Base-by-base conservation (phyloP, 2,888 invertebrate species). In the Thelaira solivaga region DNA sequence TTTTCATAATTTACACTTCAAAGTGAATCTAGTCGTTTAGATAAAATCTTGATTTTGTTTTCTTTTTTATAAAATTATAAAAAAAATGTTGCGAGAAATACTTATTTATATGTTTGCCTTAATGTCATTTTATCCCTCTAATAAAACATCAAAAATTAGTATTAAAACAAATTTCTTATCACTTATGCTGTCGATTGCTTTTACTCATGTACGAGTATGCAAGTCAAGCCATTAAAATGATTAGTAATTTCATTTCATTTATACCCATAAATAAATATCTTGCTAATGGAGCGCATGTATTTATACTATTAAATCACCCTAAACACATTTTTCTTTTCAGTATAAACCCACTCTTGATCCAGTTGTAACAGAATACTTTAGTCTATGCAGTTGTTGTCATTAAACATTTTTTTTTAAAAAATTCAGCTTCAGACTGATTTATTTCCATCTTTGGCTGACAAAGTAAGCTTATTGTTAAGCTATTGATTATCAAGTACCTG, bases 121-220 rank as follows among this genome's bases (percentile, higher is more conserved):
- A 26, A 49, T 45, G 18, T 34, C 22, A 18, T 36, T 34, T 77
- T 74, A 78, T 78, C 74, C n/a, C n/a, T 69, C 20, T 8, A 8
- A 13, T n/a, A n/a, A 22, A 69, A 39, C 59, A 78, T 75, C 78
- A 49, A 47, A 69, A 71, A 78, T 75, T 75, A 55, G 47, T 75
- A 61, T 78, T 41, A 34, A 43, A 26, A 55, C 26, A 59, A 41
- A 67, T 65, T 49, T 29, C 6, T 26, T 34, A 13, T 13, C 51
- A 22, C 20, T 13, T 29, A n/a, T n/a, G n/a, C n/a, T n/a, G n/a
- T n/a, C n/a, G n/a, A n/a, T n/a, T n/a, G n/a, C n/a, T n/a, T 2
- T 29, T 1, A 16, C 36, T n/a, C 2, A 3, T 10, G 16, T 36
- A 7, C 22, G 8, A 5, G 24, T 11, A 31, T 1, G 4, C 11